phyloP scores from a whole-genome alignment of 2,888 invertebrate genomes.

The Macaria liturata region DNA sequence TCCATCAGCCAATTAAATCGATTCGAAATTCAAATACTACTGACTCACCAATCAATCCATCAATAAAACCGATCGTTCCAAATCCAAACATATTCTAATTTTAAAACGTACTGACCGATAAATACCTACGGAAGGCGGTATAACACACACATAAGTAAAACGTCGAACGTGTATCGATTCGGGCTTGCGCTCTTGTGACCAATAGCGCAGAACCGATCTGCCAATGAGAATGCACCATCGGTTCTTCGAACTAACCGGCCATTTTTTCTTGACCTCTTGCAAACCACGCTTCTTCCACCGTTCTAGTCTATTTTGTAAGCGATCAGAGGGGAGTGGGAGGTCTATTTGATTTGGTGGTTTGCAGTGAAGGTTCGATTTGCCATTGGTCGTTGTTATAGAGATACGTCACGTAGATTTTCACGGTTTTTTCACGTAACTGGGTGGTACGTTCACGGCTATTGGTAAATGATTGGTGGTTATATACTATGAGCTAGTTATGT shows the following conservation, averaged over 20 bases:
- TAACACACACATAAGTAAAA: conserved; percentile 45
- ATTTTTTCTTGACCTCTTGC: conserved; percentile 41
- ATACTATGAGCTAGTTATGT: neutral
- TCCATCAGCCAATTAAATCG: conserved; percentile 17
- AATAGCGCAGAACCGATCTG: conserved; percentile 84
- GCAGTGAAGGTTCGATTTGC: conserved; percentile 71
- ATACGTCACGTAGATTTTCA: conserved; percentile 79
- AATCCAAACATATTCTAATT: conserved; percentile 40
- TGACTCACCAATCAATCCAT: conserved; percentile 13
- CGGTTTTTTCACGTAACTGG: conserved; percentile 57
- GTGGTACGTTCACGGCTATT: conserved; percentile 46
- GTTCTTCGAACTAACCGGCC: conserved; percentile 59
- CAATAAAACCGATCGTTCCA: conserved; percentile 17
- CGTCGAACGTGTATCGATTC: conserved; percentile 33
- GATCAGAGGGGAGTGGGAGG: conserved; percentile 41
- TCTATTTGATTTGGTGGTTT: conserved; percentile 37
- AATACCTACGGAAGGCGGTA: conserved; percentile 73
- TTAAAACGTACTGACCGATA: conserved; percentile 35
- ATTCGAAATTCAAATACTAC: conserved; percentile 11
- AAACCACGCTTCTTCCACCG: conserved; percentile 25
- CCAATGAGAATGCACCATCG: conserved; percentile 66
- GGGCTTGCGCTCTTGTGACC: conserved; percentile 67
- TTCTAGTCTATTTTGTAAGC: conserved; percentile 3
- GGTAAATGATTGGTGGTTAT: conserved; percentile 38
- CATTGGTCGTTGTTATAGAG: conserved; percentile 68